These are phyloP conservation scores for Saccopteryx leptura DNA, from an alignment of 2,113 vertebrate genomes.

Conservation along the genomic window DNA sequence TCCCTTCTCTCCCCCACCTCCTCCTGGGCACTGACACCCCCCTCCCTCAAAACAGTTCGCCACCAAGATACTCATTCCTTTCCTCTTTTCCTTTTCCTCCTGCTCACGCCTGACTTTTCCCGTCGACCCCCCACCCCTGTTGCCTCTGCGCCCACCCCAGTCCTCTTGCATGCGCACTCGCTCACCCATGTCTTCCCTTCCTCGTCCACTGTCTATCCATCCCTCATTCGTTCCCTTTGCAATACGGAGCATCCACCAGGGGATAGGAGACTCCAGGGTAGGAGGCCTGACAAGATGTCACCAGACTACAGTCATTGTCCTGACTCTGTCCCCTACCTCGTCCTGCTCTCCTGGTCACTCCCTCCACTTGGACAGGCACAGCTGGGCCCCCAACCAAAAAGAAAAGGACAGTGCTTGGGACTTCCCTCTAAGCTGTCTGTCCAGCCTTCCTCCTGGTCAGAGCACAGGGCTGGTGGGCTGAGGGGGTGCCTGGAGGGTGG, in stretches of 20 bases:
- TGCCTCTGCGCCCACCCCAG: fast-evolving
- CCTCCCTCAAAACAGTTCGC: not conserved
- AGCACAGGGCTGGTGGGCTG: not conserved
- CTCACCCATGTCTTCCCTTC: not conserved
- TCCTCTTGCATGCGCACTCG: not conserved
- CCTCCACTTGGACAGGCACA: not conserved
- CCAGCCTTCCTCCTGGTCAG: not conserved
- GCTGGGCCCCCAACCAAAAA: not conserved
- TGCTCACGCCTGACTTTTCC: fast-evolving
- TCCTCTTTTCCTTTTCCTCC: too few species aligned
- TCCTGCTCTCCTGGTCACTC: not conserved
- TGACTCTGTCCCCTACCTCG: not conserved
- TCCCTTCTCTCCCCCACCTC: not conserved
- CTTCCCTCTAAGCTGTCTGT: not conserved
- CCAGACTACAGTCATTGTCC: not conserved
- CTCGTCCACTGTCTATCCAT: fast-evolving
- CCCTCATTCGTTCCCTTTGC: fast-evolving
- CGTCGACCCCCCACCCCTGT: fast-evolving
- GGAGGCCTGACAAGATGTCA: not conserved
- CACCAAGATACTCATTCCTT: not conserved
- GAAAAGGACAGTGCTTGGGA: not conserved
- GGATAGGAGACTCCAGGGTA: not conserved
- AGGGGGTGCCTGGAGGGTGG: not conserved
- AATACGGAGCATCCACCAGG: fast-evolving
- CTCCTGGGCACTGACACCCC: too few species aligned